A percentile compares a stretch with the other conserved stretches of the same genome.
phyloP scores from a whole-genome alignment of 2,797 vertebrate species.

The Ctenosaura bakeri region DNA sequence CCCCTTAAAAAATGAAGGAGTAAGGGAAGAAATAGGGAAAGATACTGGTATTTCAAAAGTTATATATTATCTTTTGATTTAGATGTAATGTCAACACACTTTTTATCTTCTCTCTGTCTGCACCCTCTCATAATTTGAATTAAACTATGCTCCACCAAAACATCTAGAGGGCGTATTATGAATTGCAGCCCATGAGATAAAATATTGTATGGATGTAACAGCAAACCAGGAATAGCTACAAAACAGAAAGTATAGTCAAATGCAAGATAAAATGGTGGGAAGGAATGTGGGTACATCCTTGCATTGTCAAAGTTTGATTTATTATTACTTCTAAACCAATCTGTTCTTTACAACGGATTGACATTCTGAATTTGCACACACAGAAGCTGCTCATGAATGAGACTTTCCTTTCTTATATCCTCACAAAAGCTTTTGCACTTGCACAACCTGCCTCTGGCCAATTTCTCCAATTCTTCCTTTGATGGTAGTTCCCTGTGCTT shows the following conservation, averaged over 20 bases:
- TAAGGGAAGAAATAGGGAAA: too few species aligned
- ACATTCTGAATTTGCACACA: not conserved
- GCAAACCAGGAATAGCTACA: not conserved
- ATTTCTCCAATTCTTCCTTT: not conserved
- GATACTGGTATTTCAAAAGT: conserved; percentile 1
- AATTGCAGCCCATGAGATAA: not conserved
- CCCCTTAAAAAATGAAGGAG: not conserved
- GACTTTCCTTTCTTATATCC: not conserved
- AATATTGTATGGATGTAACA: not conserved
- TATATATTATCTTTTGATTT: not conserved
- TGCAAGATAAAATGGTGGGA: not conserved
- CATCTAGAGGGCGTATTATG: not conserved
- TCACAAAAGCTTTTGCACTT: not conserved
- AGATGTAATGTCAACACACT: not conserved
- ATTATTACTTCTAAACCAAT: not conserved
- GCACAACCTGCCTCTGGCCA: not conserved
- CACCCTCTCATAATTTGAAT: not conserved
- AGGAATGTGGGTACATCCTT: not conserved
- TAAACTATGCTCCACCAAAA: not conserved
- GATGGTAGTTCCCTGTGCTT: not conserved
- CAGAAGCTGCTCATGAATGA: not conserved
- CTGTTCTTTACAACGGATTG: not conserved
- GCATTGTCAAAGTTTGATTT: too few species aligned
- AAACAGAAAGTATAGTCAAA: not conserved
- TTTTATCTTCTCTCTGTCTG: not conserved